Evolutionary conservation across 2,797 vertebrate species (phyloP), one percentile per base, ranked within the genome.

Genomic region (Smutsia temminckii): DNA sequence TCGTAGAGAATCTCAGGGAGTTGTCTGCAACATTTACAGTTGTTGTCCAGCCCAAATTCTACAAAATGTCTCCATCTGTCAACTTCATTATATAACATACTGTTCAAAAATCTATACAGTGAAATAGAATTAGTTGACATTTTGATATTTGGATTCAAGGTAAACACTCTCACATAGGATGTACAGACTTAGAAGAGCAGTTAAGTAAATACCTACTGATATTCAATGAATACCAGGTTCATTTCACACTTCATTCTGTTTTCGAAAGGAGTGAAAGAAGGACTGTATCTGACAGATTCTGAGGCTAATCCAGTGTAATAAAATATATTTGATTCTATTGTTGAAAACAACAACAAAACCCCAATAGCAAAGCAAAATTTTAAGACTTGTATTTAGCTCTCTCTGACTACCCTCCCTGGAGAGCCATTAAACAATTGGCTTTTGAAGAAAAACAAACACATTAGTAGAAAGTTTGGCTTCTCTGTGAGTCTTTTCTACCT

Each of bases 401-500:
- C 64, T 92, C 59, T 42, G 10, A 81, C 34, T 77, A 40, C 61
- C 29, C 86, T 95, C 77, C 66, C 66, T 95, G 61, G 51, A 85
- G 1, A 93, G 78, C 61, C 80, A 63, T 96, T 93, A 91, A 88
- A 75, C 16, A 88, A 53, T 25, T 75, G 74, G 91, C 91, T 96
- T 95, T 96, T 96, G 85, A 97, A 93, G 74, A 96, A 96, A 96
- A 95, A 88, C 72, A 92, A 96, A 89, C 64, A 96, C 20, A 85
- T 80, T 63, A 84, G 51, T 40, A 46, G 78, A 84, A 79, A 16
- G 17, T n/a, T 40, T 96, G 90, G 51, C 71, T 85, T 93, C 46
- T 86, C 11, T 81, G 5, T 29, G 37, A 79, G 63, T 49, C 34
- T 23, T 72, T 66, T 77, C 32, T 75, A 59, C 17, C 20, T 81